Evolutionary conservation across 1,140 invertebrate genomes (phyloP).

Genomic region (Temnothorax nylanderi): DNA sequence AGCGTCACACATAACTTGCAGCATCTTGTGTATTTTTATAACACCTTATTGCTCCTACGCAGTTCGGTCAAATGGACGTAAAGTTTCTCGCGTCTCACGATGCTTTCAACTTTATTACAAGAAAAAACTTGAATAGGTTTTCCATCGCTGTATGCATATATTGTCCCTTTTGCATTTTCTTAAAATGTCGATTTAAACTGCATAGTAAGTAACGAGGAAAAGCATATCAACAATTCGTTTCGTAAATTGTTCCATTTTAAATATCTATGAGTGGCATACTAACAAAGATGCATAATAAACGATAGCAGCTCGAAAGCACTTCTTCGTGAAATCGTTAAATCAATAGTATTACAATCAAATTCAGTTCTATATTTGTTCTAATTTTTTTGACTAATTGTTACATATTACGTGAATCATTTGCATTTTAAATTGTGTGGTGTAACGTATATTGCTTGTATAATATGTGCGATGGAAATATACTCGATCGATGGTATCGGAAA

Average conservation of each 20-base stretch:
- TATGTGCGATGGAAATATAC: not conserved
- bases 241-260: not conserved
- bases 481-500: constrained; percentile 19
- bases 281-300: not conserved
- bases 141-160: constrained; percentile 21
- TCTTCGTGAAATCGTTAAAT: not conserved
- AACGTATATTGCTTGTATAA: not conserved
- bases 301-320: not conserved
- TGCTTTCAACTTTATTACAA: constrained; percentile 73
- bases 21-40: constrained; percentile 34
- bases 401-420: not conserved
- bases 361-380: not conserved
- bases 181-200: constrained; percentile 41
- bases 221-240: not conserved
- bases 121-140: constrained; percentile 68
- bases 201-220: not conserved
- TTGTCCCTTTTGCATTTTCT: constrained; percentile 59
- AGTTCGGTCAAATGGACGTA: constrained; percentile 40
- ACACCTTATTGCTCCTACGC: constrained; percentile 57
- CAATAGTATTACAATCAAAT: not conserved
- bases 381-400: not conserved
- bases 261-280: not conserved
- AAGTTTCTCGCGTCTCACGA: constrained; percentile 61
- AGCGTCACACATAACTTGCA: constrained; percentile 38
- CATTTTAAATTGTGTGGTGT: not conserved